Percentiles rank a stretch among this genome's conserved stretches.
phyloP scores from a whole-genome alignment of 2,888 invertebrate genomes.

The Trichopoda pennipes region DNA sequence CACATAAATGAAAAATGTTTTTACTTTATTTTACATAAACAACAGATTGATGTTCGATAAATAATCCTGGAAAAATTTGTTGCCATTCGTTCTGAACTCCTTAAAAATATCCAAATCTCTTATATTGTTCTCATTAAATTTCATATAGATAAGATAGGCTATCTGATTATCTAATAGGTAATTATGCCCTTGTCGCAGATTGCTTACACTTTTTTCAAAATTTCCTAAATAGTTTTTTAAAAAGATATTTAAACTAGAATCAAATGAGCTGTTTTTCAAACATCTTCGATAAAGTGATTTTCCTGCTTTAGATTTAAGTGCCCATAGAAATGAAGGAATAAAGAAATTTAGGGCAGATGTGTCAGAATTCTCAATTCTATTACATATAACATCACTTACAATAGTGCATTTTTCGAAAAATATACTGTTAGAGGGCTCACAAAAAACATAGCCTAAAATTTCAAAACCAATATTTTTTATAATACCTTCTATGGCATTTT shows the following conservation, averaged over 20 bases:
- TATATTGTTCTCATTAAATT: constrained; percentile 3
- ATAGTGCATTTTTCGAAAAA: constrained; percentile 47
- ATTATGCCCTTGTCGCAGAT: not conserved
- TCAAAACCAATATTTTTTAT: constrained; percentile 37
- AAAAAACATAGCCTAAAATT: constrained; percentile 43
- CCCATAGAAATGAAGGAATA: constrained; percentile 33
- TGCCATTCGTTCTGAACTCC: not conserved
- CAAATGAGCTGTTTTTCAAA: constrained; percentile 43
- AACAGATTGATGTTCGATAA: constrained; percentile 44
- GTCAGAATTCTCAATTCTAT: constrained; percentile 6
- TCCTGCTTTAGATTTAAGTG: constrained; percentile 3
- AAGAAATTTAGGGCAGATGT: constrained; percentile 19
- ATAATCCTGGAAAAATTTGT: constrained; percentile 21
- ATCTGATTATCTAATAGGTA: not conserved
- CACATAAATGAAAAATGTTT: not conserved
- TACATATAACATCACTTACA: constrained; percentile 43
- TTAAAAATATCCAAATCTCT: constrained; percentile 13
- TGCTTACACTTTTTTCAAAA: not conserved
- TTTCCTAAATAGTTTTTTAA: constrained; percentile 35
- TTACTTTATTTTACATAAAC: constrained; percentile 5
- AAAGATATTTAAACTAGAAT: constrained; percentile 33
- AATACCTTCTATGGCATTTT: constrained; percentile 27
- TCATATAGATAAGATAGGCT: constrained; percentile 3
- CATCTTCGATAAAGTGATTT: constrained; percentile 32
- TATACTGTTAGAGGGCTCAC: constrained; percentile 46